phyloP scores from a whole-genome alignment of 2,797 vertebrate genomes.

The Tenualosa thibaudeaui region DNA sequence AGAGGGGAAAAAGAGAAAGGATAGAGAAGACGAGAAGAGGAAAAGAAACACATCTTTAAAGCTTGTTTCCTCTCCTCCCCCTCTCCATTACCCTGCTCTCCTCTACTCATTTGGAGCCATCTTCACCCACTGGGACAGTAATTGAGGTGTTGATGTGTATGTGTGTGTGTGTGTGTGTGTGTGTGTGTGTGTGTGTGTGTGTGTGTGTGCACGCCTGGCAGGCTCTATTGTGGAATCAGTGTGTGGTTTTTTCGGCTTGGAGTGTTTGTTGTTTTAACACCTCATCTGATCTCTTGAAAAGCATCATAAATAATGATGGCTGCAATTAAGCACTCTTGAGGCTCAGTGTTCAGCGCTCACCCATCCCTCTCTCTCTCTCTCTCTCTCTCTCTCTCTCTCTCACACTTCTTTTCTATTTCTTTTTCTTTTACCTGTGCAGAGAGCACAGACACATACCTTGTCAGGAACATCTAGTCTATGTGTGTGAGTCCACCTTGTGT shows the following conservation, averaged over 20 bases:
- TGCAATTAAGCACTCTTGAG: conserved; percentile 32
- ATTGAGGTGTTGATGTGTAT: neutral
- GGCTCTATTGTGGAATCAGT: neutral
- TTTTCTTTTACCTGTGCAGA: neutral
- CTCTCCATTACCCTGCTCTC: conserved; percentile 16
- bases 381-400: neutral
- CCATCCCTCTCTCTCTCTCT: neutral
- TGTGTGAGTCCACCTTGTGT: neutral
- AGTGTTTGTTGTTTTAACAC: conserved; percentile 12
- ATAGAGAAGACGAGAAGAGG: conserved; percentile 33
- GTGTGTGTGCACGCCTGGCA: neutral
- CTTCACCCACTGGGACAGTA: neutral
- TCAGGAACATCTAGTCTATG: neutral
- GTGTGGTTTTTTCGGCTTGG: conserved; percentile 23
- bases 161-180: neutral
- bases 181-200: conserved; percentile 7
- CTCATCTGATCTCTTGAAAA: conserved; percentile 10
- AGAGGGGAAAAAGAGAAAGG: conserved; percentile 36
- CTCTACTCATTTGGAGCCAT: neutral
- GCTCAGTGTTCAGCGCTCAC: neutral
- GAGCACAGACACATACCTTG: neutral
- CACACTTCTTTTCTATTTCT: neutral
- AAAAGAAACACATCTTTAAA: conserved; percentile 27
- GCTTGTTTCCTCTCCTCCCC: conserved; percentile 26
- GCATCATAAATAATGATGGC: conserved; percentile 33